Base-by-base conservation (phyloP, 2,888 invertebrate species). In the Hyposoter dolosus region DNA sequence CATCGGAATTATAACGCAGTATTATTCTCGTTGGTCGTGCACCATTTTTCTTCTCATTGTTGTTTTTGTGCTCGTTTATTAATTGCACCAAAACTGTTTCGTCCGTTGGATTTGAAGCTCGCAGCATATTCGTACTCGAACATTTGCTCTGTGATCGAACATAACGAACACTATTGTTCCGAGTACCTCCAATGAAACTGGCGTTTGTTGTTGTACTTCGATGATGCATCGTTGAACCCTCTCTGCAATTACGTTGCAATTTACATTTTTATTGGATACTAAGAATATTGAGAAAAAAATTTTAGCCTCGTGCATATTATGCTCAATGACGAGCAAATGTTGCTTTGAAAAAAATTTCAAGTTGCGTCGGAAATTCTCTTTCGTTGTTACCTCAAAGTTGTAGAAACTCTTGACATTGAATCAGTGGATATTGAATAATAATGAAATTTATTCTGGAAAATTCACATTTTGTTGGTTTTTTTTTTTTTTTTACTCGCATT, bases 161-260 rank as follows among this genome's bases (percentile, higher is more conserved):
- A n/a, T 86, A 60, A 3, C 87, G 86, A 9, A 83, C 74, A 40
- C 88, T 88, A 60, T 82, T 84, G 50, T 71, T 84, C 0, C 88
- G 72, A 17, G 86, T 85, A 0, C 75, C 81, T 17, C 76, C 50
- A 76, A 87, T 83, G 15, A 84, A 87, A 76, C 89, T 91, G 40
- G 90, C 90, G 56, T 90, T 91, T 3, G 90, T 90, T 65, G 89
- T 84, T 9, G 91, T 90, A 7, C 91, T 91, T 19, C 92, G 87
- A 35, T 91, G 92, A 69, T 91, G 90, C 53, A 89, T 88, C 63
- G 90, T 91, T 15, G 92, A 92, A 17, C 91, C 87, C 17, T 92
- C 91, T 79, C 93, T 93, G 89, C 47, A 91, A 90, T 82, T 15
- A 47, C 9, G 6, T 32, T 10, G 5, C 15, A 35, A 56, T 60